Base-by-base conservation (phyloP, 2,888 invertebrate genomes). In the Scaptomyza flava region DNA sequence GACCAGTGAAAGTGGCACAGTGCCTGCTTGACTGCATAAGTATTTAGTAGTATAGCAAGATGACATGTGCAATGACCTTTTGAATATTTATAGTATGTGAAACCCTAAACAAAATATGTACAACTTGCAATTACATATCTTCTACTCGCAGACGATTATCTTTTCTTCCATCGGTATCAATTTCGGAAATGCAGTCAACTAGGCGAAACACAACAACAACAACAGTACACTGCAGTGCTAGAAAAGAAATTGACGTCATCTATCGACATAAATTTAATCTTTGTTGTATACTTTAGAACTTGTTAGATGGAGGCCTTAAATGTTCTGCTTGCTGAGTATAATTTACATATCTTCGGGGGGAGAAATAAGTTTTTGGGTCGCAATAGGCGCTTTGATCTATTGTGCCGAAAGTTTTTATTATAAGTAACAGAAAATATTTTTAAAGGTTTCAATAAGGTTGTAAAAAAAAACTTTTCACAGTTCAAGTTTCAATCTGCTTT, bases 31-130 rank as follows among this genome's bases (percentile, higher is more conserved):
- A 14, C 41, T 17, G 41, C 51, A 52, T 17, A 36, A 7, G 51
- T 79, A 68, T 80, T 62, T 71, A 1, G 6, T 36, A 36, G n/a
- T 36, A 60, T 68, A 78, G 59, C 59, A 67, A 72, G 75, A 68
- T 70, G 75, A 68, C 51, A 48, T 43, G 53, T 65, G 54, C 64
- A 73, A 72, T 80, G 62, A 65, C 62, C 42, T 69, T 72, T 64
- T 69, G 62, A 48, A 34, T 50, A 60, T 27, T 14, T 30, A 17
- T 17, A 17, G 17, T 17, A 33, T 47, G 14, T 20, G 27, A 27
- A 11, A 8, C 38, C 12, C 30, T 31, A 43, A 42, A 38, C n/a
- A 52, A 14, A 23, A 51, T 36, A 27, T 57, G 14, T 30, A n/a
- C n/a, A n/a, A 14, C 17, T 14, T 48, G 14, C 58, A 52, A 17